Base-by-base conservation (phyloP, 2,113 vertebrate genomes). In the Riparia riparia region DNA sequence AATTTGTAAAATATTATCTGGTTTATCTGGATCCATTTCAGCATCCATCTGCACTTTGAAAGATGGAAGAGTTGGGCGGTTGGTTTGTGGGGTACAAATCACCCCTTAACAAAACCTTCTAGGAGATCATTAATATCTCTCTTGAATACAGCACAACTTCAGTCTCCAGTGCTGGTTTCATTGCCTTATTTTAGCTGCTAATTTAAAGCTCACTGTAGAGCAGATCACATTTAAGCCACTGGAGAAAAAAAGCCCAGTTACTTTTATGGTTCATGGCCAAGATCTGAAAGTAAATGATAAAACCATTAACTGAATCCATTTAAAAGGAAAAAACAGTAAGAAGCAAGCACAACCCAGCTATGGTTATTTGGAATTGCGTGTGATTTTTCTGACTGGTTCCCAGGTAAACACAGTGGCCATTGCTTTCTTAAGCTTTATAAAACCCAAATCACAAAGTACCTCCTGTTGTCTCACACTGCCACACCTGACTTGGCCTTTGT, bases 171-270 rank as follows among this genome's bases (percentile, higher is more conserved):
- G 20, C 32, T 82, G 32, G 12, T 82, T 92, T 80, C 34, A 63
- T 28, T 95, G 50, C 44, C 41, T 89, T 74, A 42, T 25, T 41
- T 78, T 89, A 70, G 60, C 60, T 68, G 68, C 31, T 89, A 78
- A 91, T 89, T 92, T 91, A 86, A 95, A 81, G 24, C 34, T 83
- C 91, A 81, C 66, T 86, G 32, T 58, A 86, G 34, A 90, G 45
- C 54, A 86, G 54, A 50, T 77, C 71, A 82, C 51, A 83, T 80
- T 73, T 68, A 84, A 83, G 22, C 53, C 77, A 86, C 28, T 66
- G 53, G 51, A 83, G 51, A 83, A 92, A 89, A 89, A 86, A 95
- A 73, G 28, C 21, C 64, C 61, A 76, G 25, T 65, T 56, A 68
- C 57, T 79, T 82, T 79, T 53, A 79, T 42, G 20, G 57, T 85